Conservation (phyloP, 2,113 vertebrate species). For the Zosterops hypoxanthus region DNA sequence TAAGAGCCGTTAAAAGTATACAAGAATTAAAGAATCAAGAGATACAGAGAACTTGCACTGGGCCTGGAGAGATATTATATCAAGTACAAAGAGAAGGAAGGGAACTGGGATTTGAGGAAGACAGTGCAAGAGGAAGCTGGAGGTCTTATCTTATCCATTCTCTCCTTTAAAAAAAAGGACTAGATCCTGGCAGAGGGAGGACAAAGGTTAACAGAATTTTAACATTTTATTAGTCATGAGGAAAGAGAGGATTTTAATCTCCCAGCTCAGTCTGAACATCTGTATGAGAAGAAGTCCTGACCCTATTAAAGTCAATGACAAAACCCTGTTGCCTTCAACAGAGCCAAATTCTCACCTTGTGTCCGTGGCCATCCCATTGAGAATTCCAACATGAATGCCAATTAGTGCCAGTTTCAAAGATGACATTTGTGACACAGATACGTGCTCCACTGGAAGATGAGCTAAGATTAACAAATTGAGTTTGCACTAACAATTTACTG, state of each 20-base stretch:
- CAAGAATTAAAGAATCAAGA: neutral
- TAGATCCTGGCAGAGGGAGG: neutral
- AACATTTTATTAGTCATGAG: neutral
- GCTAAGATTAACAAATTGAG: conserved; percentile 6
- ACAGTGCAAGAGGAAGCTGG: neutral
- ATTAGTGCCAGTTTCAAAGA: conserved; percentile 64
- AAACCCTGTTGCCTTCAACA: conserved; percentile 23
- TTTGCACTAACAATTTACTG: conserved; percentile 23
- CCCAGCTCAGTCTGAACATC: neutral
- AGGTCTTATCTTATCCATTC: neutral
- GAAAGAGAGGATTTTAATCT: conserved; percentile 5
- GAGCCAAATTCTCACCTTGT: conserved; percentile 46
- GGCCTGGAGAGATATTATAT: neutral
- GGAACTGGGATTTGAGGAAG: neutral
- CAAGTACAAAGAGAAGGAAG: neutral
- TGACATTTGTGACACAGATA: neutral
- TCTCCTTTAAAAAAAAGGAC: neutral
- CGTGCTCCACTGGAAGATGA: neutral
- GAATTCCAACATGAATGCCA: conserved; percentile 50
- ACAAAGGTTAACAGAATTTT: neutral
- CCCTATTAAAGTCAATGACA: conserved; percentile 55
- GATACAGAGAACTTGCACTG: neutral
- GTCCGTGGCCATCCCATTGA: conserved; percentile 7
- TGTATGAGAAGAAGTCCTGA: conserved; percentile 41
- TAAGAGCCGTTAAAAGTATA: neutral